phyloP scores from a whole-genome alignment of 2,888 invertebrate genomes.

The Ectemnius continuus region DNA sequence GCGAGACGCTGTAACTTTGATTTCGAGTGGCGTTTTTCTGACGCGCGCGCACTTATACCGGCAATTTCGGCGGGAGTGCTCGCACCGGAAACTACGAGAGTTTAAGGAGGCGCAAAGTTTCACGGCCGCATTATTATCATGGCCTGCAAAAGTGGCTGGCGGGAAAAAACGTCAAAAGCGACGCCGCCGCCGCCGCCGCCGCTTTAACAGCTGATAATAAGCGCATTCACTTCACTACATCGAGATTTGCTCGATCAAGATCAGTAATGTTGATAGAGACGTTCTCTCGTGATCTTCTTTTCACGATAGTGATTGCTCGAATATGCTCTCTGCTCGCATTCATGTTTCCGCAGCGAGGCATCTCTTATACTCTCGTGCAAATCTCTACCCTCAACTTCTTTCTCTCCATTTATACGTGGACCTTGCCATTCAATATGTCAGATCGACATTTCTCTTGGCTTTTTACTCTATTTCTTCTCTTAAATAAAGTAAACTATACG shows the following conservation, averaged over 20 bases:
- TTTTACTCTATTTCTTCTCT: too few relatives aligned
- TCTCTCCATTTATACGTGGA: too few relatives aligned
- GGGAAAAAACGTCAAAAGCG: too few relatives aligned
- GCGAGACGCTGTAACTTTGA: constrained; percentile 34
- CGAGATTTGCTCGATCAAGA: neutral
- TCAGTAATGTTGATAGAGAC: neutral
- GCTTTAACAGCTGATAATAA: constrained; percentile 9
- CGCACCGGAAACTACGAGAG: constrained; percentile 28
- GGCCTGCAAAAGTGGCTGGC: neutral
- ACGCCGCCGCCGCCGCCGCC: too few relatives aligned
- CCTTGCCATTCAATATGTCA: too few relatives aligned
- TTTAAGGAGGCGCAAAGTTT: constrained; percentile 3
- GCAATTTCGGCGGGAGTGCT: constrained; percentile 41
- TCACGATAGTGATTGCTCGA: neutral
- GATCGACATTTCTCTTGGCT: too few relatives aligned
- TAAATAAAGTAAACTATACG: too few relatives aligned
- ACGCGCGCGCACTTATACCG: constrained; percentile 37
- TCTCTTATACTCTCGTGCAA: too few relatives aligned
- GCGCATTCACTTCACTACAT: neutral
- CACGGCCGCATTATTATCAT: neutral
- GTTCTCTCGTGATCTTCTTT: neutral
- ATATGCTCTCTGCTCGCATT: too few relatives aligned
- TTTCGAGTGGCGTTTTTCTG: constrained; percentile 37
- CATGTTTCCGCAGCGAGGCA: too few relatives aligned
- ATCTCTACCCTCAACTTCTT: too few relatives aligned